Percentiles rank a stretch among this genome's conserved stretches.
Evolutionary conservation across 2,113 vertebrate species (phyloP).

Genomic region (Petrocephalus microphthalmus): DNA sequence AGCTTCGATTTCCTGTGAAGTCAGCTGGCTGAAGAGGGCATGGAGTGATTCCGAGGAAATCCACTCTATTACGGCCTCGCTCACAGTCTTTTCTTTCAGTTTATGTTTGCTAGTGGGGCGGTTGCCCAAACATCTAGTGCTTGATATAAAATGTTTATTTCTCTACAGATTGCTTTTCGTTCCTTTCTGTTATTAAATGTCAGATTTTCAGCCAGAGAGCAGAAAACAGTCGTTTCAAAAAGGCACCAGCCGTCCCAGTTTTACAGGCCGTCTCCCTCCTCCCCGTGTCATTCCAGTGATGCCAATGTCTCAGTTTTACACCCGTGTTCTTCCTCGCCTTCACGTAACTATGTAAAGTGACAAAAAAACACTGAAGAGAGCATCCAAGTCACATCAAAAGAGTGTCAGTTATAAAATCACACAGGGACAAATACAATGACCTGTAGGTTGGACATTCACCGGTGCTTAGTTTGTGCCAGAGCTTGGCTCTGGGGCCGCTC

Average conservation of each 20-base stretch:
- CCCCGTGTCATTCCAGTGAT: background rate
- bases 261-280: background rate
- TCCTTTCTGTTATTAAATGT: background rate
- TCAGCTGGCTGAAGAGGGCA: background rate
- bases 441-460: background rate
- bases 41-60: background rate
- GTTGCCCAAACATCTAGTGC: background rate
- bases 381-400: constrained; percentile 16
- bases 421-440: background rate
- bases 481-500: no score
- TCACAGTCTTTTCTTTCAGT: background rate
- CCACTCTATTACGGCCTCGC: background rate
- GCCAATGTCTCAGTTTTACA: background rate
- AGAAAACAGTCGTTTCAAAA: background rate
- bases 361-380: background rate
- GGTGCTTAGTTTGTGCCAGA: background rate
- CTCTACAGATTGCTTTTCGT: background rate
- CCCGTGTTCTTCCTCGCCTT: background rate
- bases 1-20: background rate
- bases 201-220: background rate
- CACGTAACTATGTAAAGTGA: background rate
- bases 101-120: background rate
- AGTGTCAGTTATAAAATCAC: constrained; percentile 49
- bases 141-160: constrained; percentile 2
- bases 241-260: background rate